Base-by-base conservation (phyloP, 2,888 invertebrate species). In the Agrochola lychnidis region DNA sequence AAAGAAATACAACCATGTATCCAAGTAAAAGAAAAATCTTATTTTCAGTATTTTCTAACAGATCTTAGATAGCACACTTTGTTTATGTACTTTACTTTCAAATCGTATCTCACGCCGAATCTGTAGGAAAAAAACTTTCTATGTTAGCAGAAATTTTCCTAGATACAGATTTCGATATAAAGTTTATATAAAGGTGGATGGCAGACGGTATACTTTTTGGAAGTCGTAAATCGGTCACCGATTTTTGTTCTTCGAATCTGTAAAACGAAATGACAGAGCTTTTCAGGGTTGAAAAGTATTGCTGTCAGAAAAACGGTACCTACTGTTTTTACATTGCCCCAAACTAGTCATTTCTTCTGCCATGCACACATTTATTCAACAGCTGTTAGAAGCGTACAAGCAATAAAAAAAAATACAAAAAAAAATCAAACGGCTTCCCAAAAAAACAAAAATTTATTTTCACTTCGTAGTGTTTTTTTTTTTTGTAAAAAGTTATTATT, bases 41-140 rank as follows among this genome's bases (percentile, higher is more conserved):
- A 59, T 68, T 57, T 79, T 36, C 63, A 36, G 42, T 42, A 25
- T 75, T 68, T 75, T 16, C 25, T 36, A 36, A 64, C 63, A 64
- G 57, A 80, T 68, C 25, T 57, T 57, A 45, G 79, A 69, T 80
- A 69, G 2, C 40, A 63, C 51, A 74, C 42, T 63, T 80, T 77
- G 51, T 80, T 79, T 57, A 25, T 70, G 66, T 67, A 19, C n/a
- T 36, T 69, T 51, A 68, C 70, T 68, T 68, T 71, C 42, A 62
- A 53, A 42, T 67, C 40, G 25, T 82, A 76, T 82, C 66, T 61
- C 1, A 25, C 36, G 51, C 12, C 4, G 25, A 64, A 74, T 72
- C 64, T n/a, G 16, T 6, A 36, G 2, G 6, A 45, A 78, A 61
- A 68, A 68, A 56, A 57, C 16, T 48, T 30, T 14, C 30, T 10